Base-by-base conservation (phyloP, 2,888 invertebrate genomes). In the Gandaritis pyraliata region DNA sequence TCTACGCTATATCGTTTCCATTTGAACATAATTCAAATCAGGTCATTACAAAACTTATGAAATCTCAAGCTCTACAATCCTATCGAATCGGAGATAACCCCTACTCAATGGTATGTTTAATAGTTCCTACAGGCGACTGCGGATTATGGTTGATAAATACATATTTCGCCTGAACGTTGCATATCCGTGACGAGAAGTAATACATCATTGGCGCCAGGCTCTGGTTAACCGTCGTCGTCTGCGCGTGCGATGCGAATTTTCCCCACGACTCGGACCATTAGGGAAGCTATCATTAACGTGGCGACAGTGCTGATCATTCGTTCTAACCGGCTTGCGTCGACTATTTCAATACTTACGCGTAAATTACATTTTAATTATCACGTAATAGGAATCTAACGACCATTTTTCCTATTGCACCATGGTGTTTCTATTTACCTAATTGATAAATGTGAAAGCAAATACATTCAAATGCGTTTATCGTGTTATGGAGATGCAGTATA, bases 221-320 rank as follows among this genome's bases (percentile, higher is more conserved):
- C 73, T 77, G 77, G 80, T 78, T 87, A 87, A 86, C 85, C 84
- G 82, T 72, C 85, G 82, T 72, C 75, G 86, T 86, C 87, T 87
- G 86, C 82, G 87, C 82, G 84, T 83, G 85, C 86, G 81, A 76
- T 82, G 88, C 78, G 84, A 85, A 88, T 89, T 90, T 89, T 83
- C 87, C 85, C 82, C 80, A 75, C 78, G 78, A 79, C 75, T 80
- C 75, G 74, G 72, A 77, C 80, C 82, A 85, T 87, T 85, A 85
- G 85, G 87, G 87, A 88, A 89, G 86, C 87, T 87, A 84, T 89
- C 88, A 90, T 90, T 90, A 88, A 77, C 76, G 71, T 75, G 86
- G 87, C 87, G 88, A 88, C 89, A 82, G 85, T 82, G 83, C 81
- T 85, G 86, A 82, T 83, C 82, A 76, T 77, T 74, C 70, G 74